phyloP scores from a whole-genome alignment of 1,140 invertebrate genomes.

The Catajapyx aquilonaris region DNA sequence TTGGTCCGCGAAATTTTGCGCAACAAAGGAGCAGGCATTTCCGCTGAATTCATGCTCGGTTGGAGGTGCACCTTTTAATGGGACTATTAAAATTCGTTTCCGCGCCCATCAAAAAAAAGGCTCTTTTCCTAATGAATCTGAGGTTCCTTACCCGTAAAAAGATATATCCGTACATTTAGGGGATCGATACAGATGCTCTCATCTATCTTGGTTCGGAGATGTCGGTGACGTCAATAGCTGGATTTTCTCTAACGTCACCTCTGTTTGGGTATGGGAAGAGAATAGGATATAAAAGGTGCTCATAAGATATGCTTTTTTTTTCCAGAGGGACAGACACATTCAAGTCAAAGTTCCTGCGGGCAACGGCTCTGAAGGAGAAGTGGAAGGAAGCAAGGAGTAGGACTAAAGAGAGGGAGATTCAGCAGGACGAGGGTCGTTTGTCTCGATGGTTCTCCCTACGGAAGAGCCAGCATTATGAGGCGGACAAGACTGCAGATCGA shows the following conservation, averaged over 20 bases:
- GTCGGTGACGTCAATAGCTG: background rate
- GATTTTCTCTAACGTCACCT: background rate
- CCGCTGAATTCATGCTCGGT: no score
- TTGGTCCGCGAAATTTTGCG: no score
- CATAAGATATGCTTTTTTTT: constrained; percentile 10
- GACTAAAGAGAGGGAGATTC: constrained; percentile 25
- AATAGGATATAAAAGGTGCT: background rate
- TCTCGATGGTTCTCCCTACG: constrained; percentile 67
- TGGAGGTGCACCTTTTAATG: no score
- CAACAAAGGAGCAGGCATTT: no score
- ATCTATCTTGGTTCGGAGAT: no score
- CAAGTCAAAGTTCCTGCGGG: constrained; percentile 42
- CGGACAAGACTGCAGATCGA: constrained; percentile 25
- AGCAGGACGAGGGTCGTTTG: constrained; percentile 35
- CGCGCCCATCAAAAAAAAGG: no score
- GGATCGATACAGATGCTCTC: no score
- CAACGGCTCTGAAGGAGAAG: constrained; percentile 43
- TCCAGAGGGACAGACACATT: constrained; percentile 41
- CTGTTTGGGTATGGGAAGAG: background rate
- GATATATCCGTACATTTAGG: no score
- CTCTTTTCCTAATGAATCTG: no score
- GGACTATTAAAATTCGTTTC: no score
- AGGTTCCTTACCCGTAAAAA: no score
- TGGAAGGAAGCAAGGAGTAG: constrained; percentile 26
- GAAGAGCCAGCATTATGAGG: constrained; percentile 54